Base-by-base conservation (phyloP, 2,888 invertebrate genomes). In the Diarsia dahlii region DNA sequence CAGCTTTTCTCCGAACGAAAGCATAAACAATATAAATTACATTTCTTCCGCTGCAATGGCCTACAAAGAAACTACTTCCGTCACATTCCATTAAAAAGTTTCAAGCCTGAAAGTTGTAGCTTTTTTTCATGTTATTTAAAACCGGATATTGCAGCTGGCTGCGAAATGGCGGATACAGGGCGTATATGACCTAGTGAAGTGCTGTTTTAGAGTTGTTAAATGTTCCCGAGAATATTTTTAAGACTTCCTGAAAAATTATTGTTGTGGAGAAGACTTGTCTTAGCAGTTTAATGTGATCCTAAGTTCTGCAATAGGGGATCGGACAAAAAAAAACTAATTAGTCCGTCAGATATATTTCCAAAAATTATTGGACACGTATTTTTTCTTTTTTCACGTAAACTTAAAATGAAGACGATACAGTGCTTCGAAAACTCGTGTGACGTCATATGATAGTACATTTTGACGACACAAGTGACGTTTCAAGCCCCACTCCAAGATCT, bases 51-150 rank as follows among this genome's bases (percentile, higher is more conserved):
- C 28, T 63, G 12, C 28, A 39, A 50, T 76, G 62, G 20, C 52
- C 63, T 48, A 67, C 54, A 64, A 69, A 65, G 20, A 28, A 54
- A 68, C 63, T 28, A 18, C 1, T 45, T 20, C 64, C 15, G 23
- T 68, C 52, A 67, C 54, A 65, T 56, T 63, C 54, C 34, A 84
- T 79, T 72, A 64, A 73, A 80, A 81, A 84, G 60, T 69, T 80
- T 15, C 9, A 45, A 46, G 60, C 23, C 12, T n/a, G 39, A 39
- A 71, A 71, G 18, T 13, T 39, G 18, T 28, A n/a, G 28, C 28
- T 64, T 60, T 84, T 48, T 45, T 65, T 58, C 5, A 39, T 15
- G 46, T 67, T 67, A 71, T 69, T 84, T 73, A 56, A 64, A 71
- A 48, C 13, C 23, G 58, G 64, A 80, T 28, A 78, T 54, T 77